phyloP scores from a whole-genome alignment of 1,140 invertebrate species.

The Orussus abietinus region DNA sequence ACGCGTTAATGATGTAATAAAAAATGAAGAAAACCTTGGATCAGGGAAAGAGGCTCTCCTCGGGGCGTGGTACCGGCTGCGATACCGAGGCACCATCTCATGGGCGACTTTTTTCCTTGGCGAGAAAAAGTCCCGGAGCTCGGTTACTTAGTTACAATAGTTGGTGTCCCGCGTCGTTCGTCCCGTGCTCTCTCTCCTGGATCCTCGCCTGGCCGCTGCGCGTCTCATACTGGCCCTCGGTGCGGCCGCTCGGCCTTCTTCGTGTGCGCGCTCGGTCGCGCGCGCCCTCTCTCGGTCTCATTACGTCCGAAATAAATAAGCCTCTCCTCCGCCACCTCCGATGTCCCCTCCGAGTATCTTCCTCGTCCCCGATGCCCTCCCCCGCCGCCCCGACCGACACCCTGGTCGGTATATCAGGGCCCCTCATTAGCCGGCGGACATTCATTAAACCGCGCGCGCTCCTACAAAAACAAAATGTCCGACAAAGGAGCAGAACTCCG shows the following conservation, averaged over 20 bases:
- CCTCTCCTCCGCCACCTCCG: slow-evolving; percentile 15
- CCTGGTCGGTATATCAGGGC: slow-evolving; percentile 23
- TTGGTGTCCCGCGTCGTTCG: slow-evolving; percentile 24
- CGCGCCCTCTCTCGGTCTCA: slow-evolving; percentile 30
- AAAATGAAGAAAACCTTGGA: no score
- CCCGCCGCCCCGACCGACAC: slow-evolving; percentile 21
- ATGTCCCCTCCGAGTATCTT: slow-evolving; percentile 3
- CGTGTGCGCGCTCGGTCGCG: slow-evolving; percentile 24
- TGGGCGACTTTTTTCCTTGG: not conserved
- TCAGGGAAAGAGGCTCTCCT: no score
- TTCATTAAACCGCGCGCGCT: slow-evolving; percentile 20
- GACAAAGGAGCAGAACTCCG: slow-evolving; percentile 21
- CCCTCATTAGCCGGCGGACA: slow-evolving; percentile 29
- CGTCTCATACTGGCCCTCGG: not conserved
- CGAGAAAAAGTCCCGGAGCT: not conserved
- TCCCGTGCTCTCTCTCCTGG: slow-evolving; percentile 5
- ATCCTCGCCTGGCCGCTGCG: not conserved
- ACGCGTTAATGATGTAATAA: no score
- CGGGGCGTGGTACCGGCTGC: no score
- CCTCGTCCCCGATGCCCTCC: slow-evolving; percentile 16
- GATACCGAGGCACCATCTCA: not conserved
- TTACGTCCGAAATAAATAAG: slow-evolving; percentile 35
- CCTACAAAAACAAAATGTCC: slow-evolving; percentile 28
- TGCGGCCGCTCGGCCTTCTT: slow-evolving; percentile 10
- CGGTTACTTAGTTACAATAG: slow-evolving; percentile 27